Conservation (phyloP, 1,140 invertebrate species). For the Drosophila miranda region DNA sequence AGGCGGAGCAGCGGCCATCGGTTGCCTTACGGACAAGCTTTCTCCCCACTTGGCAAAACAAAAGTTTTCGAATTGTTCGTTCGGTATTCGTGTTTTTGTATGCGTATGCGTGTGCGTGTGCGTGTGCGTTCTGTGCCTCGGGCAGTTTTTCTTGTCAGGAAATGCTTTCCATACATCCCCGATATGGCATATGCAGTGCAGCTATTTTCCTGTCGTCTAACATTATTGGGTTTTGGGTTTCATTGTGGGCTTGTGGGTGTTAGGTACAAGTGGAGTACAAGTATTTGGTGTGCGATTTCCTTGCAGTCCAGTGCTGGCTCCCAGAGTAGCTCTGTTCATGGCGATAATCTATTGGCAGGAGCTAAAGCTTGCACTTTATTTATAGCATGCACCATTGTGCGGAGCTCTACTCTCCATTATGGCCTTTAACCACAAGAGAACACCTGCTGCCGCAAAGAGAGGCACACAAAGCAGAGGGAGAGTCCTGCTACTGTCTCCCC, state of each 20-base stretch:
- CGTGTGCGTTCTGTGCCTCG: background rate
- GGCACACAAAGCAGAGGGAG: slow-evolving; percentile 5
- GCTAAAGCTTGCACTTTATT: slow-evolving; percentile 46
- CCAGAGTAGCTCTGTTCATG: background rate
- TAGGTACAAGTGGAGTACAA: background rate
- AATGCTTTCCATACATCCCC: background rate
- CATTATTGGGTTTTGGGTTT: background rate
- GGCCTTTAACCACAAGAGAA: slow-evolving; percentile 27
- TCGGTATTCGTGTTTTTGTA: no score
- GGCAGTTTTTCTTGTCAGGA: background rate
- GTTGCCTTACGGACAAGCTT: slow-evolving; percentile 33
- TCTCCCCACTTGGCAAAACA: slow-evolving; percentile 22
- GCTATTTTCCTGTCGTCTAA: background rate
- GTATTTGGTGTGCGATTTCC: background rate
- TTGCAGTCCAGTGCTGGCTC: background rate
- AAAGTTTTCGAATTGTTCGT: slow-evolving; percentile 21
- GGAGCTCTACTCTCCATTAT: slow-evolving; percentile 31
- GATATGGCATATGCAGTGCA: background rate
- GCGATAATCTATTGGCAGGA: background rate
- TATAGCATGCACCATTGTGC: slow-evolving; percentile 52
- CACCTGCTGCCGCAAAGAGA: slow-evolving; percentile 39
- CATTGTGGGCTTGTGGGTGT: background rate
- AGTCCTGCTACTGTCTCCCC: slow-evolving; percentile 16
- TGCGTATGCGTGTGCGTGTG: no score
- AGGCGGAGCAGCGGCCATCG: slow-evolving; percentile 7